phyloP scores from a whole-genome alignment of 2,888 invertebrate genomes.

The Brenthis daphne region DNA sequence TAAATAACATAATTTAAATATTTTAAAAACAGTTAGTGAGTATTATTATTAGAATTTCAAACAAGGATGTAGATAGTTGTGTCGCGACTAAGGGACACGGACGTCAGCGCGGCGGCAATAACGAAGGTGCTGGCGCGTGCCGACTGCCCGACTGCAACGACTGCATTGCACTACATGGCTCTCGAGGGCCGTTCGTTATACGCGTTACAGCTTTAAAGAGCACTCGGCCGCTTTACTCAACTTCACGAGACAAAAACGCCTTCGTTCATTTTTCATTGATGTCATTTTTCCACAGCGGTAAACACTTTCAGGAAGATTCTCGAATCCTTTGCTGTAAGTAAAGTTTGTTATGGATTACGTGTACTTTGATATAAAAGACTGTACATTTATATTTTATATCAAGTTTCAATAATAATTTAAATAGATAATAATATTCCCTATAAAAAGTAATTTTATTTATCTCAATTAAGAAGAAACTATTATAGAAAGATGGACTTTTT shows the following conservation, averaged over 20 bases:
- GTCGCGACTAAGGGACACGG: slow-evolving; percentile 9
- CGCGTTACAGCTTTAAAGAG: slow-evolving; percentile 71
- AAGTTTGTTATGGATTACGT: slow-evolving; percentile 2
- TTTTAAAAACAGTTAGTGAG: too few species aligned
- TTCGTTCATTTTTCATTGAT: slow-evolving; percentile 63
- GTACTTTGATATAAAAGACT: not conserved
- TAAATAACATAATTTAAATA: too few species aligned
- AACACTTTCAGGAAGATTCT: slow-evolving; percentile 53
- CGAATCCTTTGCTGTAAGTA: slow-evolving; percentile 28
- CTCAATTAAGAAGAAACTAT: not conserved
- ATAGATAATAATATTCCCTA: not conserved
- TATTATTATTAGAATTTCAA: too few species aligned
- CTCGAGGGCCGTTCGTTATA: slow-evolving; percentile 75
- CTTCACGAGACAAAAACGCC: slow-evolving; percentile 70
- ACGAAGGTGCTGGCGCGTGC: slow-evolving; percentile 61
- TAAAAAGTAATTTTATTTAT: not conserved
- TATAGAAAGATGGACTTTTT: not conserved
- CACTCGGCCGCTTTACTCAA: slow-evolving; percentile 67
- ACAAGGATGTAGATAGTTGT: not conserved
- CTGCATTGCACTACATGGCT: slow-evolving; percentile 53
- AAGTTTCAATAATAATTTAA: too few species aligned
- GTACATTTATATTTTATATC: too few species aligned
- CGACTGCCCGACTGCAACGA: slow-evolving; percentile 52
- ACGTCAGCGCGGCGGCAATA: slow-evolving; percentile 21
- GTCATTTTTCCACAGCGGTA: slow-evolving; percentile 57